phyloP scores from a whole-genome alignment of 2,888 invertebrate species.

The Coelinius sp. region DNA sequence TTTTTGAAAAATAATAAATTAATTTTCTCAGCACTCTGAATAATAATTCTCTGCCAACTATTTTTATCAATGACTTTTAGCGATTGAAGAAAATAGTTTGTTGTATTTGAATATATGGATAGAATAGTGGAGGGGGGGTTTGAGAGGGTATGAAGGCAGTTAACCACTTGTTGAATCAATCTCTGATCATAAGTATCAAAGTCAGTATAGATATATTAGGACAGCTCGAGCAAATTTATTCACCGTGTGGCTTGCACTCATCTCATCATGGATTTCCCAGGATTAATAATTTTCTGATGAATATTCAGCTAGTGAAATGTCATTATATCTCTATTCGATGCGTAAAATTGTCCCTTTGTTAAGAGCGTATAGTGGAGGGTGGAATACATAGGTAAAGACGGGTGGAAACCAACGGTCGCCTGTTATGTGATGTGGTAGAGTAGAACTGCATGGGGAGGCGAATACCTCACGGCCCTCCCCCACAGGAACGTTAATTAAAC shows the following conservation, averaged over 20 bases:
- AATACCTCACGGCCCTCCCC: not conserved
- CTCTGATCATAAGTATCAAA: too few species aligned
- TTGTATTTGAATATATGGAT: not conserved
- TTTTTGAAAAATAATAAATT: not conserved
- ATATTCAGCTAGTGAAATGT: too few species aligned
- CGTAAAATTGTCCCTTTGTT: too few species aligned
- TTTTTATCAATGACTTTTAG: not conserved
- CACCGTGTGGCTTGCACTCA: not conserved
- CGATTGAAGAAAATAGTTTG: not conserved
- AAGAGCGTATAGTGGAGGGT: not conserved
- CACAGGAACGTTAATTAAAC: conserved; percentile 49
- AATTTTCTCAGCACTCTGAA: too few species aligned
- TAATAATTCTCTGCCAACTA: too few species aligned
- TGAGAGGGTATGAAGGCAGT: not conserved
- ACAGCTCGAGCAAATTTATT: not conserved
- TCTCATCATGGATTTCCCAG: not conserved
- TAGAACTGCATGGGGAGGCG: not conserved
- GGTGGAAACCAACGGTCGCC: not conserved
- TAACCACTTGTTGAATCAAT: conserved; percentile 17
- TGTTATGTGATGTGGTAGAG: not conserved
- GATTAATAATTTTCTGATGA: too few species aligned
- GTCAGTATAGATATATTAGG: not conserved
- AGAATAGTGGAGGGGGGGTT: not conserved
- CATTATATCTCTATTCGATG: not conserved
- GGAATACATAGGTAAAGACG: not conserved